Percentiles rank a stretch among this genome's conserved stretches.
Evolutionary conservation across 2,888 invertebrate genomes (phyloP).

Genomic region (Ernsta delagoae): DNA sequence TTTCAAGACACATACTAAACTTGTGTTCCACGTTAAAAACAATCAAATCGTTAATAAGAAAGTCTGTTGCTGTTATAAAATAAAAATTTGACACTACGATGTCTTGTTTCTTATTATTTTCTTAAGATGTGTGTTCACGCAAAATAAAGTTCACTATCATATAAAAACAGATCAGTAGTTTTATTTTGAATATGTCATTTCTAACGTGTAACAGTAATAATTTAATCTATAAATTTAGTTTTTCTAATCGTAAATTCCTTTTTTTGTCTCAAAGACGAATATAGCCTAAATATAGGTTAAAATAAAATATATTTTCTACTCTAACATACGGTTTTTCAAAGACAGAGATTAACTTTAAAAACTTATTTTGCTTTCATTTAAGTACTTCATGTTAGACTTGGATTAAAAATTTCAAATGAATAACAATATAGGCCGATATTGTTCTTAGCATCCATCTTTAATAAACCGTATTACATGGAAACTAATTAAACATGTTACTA

Average conservation of each 20-base stretch:
- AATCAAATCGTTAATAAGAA: slow-evolving; percentile 12
- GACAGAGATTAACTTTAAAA: slow-evolving; percentile 10
- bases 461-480: slow-evolving; percentile 38
- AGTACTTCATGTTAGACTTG: not conserved
- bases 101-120: too few relatives aligned
- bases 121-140: not conserved
- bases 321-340: slow-evolving; percentile 32
- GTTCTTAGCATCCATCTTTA: slow-evolving; percentile 11
- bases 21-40: slow-evolving; percentile 48
- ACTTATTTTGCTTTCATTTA: not conserved
- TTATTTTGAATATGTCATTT: slow-evolving; percentile 23
- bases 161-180: not conserved
- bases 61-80: not conserved
- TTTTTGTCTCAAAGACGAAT: slow-evolving; percentile 60
- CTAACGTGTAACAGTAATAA: slow-evolving; percentile 32
- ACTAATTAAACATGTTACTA: slow-evolving; percentile 41
- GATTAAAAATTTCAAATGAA: not conserved
- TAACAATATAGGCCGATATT: not conserved
- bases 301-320: slow-evolving; percentile 50
- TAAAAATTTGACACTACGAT: too few relatives aligned
- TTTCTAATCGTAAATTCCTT: slow-evolving; percentile 58
- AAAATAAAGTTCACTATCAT: slow-evolving; percentile 17
- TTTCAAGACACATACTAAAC: slow-evolving; percentile 50
- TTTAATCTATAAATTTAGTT: slow-evolving; percentile 33
- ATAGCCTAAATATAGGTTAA: slow-evolving; percentile 47